A percentile compares a stretch with the other conserved stretches of the same genome.
phyloP scores from a whole-genome alignment of 2,797 vertebrate species.

The Prunella strophiata region DNA sequence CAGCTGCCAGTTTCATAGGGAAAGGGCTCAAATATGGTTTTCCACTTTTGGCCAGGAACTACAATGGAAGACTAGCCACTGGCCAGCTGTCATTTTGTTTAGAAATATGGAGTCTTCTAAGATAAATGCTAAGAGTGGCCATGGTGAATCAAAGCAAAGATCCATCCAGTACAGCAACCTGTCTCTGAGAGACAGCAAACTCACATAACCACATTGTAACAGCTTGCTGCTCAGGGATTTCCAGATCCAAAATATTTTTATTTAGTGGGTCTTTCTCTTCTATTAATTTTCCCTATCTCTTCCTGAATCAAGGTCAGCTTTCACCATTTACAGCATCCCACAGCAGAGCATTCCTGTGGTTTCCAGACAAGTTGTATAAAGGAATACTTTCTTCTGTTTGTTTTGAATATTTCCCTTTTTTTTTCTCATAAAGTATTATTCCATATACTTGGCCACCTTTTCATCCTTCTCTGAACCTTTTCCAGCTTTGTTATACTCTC shows the following conservation, averaged over 20 bases:
- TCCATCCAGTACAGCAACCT: not conserved
- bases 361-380: not conserved
- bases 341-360: not conserved
- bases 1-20: slow-evolving; percentile 39
- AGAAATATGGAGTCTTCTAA: not conserved
- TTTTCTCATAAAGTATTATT: not conserved
- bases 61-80: not conserved
- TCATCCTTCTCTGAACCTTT: not conserved
- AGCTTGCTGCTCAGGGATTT: not conserved
- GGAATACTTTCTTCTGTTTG: not conserved
- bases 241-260: not conserved
- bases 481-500: not conserved
- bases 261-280: not conserved
- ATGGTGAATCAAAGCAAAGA: not conserved
- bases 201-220: not conserved
- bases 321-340: not conserved
- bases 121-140: not conserved
- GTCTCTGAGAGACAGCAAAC: not conserved
- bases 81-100: not conserved
- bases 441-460: not conserved
- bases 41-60: not conserved
- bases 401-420: not conserved
- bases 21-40: not conserved
- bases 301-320: not conserved
- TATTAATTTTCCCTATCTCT: not conserved